phyloP scores from a whole-genome alignment of 2,113 vertebrate species.

The Manacus vitellinus region DNA sequence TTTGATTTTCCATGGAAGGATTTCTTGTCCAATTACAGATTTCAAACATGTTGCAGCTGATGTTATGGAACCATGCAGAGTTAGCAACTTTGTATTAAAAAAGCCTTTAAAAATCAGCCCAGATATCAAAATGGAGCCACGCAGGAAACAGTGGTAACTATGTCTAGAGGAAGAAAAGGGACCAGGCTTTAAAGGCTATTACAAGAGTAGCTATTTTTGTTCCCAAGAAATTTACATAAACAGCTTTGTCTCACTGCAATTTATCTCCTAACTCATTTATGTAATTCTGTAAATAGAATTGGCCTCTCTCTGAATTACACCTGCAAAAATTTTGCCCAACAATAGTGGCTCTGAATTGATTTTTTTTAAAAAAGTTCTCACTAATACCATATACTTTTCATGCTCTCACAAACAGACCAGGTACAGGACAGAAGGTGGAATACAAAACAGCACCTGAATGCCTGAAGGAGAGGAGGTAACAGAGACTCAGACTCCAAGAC shows the following conservation, averaged over 20 bases:
- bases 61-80: background rate
- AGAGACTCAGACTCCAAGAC: background rate
- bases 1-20: constrained; percentile 28
- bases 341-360: background rate
- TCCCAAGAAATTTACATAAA: background rate
- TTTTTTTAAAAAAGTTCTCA: background rate
- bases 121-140: constrained; percentile 16
- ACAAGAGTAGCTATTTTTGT: background rate
- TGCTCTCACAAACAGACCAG: background rate
- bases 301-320: background rate
- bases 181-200: background rate
- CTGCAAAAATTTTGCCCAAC: background rate
- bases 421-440: background rate
- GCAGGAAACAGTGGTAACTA: background rate
- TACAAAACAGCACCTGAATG: background rate
- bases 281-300: background rate
- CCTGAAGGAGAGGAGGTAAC: background rate
- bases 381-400: background rate
- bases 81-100: background rate
- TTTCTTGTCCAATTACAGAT: constrained; percentile 11
- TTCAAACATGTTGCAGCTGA: constrained; percentile 53
- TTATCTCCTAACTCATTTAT: background rate
- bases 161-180: background rate
- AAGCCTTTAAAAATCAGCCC: background rate
- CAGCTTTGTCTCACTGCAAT: background rate